Evolutionary conservation across 1,140 invertebrate genomes (phyloP), one percentile per base, ranked within the genome.

Genomic region (Drosophila bocqueti): DNA sequence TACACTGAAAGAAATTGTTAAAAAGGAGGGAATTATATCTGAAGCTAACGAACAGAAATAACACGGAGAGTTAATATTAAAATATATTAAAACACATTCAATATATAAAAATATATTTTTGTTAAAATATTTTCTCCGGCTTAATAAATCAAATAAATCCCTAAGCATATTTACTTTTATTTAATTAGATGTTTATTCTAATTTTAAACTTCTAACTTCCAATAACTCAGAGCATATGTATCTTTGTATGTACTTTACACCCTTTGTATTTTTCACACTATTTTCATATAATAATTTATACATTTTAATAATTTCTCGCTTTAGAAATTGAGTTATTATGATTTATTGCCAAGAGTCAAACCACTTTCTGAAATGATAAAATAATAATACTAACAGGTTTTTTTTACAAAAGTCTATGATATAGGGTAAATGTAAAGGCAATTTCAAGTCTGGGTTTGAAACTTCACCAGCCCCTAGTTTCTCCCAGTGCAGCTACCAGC

Each of bases 401-500:
- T 13, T 24, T 15, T 7, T 1, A 8, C 3, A 8, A 47, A 47
- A 16, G n/a, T 24, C 4, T 4, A 49, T 4, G 2, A 16, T 29
- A 29, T 9, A 7, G 1, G 0, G 15, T 0, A 10, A 15, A 7
- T 10, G 6, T 16, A 40, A 38, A 40, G 15, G 36, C 36, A 38
- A 38, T 15, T 38, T 4, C 36, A 38, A 38, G 4, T 0, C 0
- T 13, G 4, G 4, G 10, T 2, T 13, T 36, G 4, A 11, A 13
- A 11, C 34, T 13, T 36, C 11, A 36, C 11, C 11, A 13, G 11
- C 0, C 34, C 34, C 10, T 4, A 13, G 34, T 36, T 59, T 69
- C 40, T 54, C 10, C 0, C 31, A 38, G 67, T 71, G 67, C 16
- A 55, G 40, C 67, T 63, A 63, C 58, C 72, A 74, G 58, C 72